Evolutionary conservation across 2,113 vertebrate genomes (phyloP), one percentile per base, ranked within the genome.

Genomic region (Oostethus manadensis): DNA sequence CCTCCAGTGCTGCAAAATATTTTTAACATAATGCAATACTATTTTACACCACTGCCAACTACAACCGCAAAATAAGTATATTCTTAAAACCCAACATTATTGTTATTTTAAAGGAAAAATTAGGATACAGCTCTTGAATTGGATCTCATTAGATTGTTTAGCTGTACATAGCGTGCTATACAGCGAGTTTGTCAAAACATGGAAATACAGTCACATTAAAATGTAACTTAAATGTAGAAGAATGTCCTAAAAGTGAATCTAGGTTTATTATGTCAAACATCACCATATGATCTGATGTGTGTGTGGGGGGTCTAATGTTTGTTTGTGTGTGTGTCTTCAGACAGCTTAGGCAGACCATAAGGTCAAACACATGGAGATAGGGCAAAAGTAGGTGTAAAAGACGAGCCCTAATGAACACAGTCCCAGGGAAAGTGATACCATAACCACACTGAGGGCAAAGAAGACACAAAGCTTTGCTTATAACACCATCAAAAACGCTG

Each of bases 311-410:
- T 85, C 82, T 68, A 33, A 58, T 73, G 73, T 76, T 71, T 83
- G 75, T 81, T 82, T 79, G 76, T 81, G 62, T 70, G 43, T 62
- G 57, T 51, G 56, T 65, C 70, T 67, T 60, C 57, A 65, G 47
- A 70, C 65, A 69, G 66, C 53, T 51, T 49, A 75, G 53, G 47
- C 64, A 65, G 79, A 75, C 50, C 78, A 75, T 63, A 81, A 85
- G 88, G 83, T 88, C 82, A 64, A 66, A 68, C 60, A 74, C 56
- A 13, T 63, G 57, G 74, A 76, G 75, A 75, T 49, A 45, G 16
- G 70, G 68, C 14, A 66, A 72, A 67, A 40, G 83, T 87, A 86
- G 86, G 87, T 87, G 85, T 86, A 66, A 73, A 79, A 77, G 69
- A 74, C 23, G 61, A 75, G 68, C 69, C 58, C 43, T 74, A 68